These are phyloP conservation scores for Nezara viridula DNA, from an alignment of 2,888 invertebrate species.

Conservation along the genomic window DNA sequence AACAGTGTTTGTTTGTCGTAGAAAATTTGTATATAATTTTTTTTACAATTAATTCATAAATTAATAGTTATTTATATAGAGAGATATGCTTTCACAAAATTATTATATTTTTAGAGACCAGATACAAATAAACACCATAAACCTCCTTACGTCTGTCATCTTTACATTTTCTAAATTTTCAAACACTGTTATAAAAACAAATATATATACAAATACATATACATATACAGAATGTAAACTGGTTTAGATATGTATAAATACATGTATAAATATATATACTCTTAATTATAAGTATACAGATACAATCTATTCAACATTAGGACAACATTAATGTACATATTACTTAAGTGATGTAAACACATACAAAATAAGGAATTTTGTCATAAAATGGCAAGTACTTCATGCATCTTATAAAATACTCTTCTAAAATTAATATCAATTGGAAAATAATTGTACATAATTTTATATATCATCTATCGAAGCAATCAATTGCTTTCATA, in stretches of 20 bases:
- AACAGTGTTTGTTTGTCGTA: slow-evolving; percentile 28
- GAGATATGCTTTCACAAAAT: neutral
- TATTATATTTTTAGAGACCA: neutral
- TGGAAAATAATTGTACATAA: slow-evolving; percentile 59
- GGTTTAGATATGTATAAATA: neutral
- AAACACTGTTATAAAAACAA: slow-evolving; percentile 41
- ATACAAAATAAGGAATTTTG: slow-evolving; percentile 58
- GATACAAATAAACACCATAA: neutral
- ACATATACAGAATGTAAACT: neutral
- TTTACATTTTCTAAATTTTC: neutral
- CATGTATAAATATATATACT: slow-evolving; percentile 27
- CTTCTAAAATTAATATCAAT: slow-evolving; percentile 59
- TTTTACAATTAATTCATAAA: neutral
- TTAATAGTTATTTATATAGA: neutral
- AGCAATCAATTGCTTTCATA: slow-evolving; percentile 53
- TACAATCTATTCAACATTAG: slow-evolving; percentile 49
- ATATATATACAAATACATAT: slow-evolving; percentile 24
- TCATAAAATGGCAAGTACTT: slow-evolving; percentile 60
- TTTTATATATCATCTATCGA: slow-evolving; percentile 53
- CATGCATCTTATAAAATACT: slow-evolving; percentile 60
- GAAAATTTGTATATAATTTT: neutral
- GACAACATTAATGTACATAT: slow-evolving; percentile 50
- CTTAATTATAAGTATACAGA: neutral
- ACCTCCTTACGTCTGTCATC: slow-evolving; percentile 28
- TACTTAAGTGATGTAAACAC: slow-evolving; percentile 57